These are phyloP conservation scores for Bubalus kerabau DNA, from an alignment of 2,113 vertebrate genomes.

Conservation along the genomic window DNA sequence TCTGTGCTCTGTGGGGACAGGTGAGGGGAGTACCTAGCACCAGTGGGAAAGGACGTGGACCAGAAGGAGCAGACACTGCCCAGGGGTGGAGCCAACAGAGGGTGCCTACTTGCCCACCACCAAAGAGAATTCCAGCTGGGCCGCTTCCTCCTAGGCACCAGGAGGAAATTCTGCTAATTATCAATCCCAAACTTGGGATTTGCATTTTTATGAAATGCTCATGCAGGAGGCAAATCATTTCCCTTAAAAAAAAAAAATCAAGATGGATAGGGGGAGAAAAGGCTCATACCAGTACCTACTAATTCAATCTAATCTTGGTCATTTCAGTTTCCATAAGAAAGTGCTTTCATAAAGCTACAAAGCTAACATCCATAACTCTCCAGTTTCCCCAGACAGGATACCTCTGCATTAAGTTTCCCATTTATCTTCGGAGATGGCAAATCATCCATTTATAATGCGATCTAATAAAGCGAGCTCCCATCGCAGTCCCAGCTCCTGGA, in stretches of 20 bases:
- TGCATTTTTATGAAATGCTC: conserved; percentile 82
- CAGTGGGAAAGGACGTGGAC: not conserved
- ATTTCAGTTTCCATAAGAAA: conserved; percentile 72
- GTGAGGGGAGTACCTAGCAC: not conserved
- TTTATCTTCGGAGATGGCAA: conserved; percentile 49
- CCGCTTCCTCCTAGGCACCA: conserved; percentile 58
- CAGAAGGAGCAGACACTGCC: not conserved
- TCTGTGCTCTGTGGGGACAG: not conserved
- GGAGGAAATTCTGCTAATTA: conserved; percentile 76
- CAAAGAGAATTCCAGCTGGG: conserved; percentile 34
- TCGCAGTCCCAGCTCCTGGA: not conserved
- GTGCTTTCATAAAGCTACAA: conserved; percentile 70
- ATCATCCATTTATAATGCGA: conserved; percentile 62
- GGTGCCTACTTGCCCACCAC: conserved; percentile 7
- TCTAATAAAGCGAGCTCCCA: conserved; percentile 16
- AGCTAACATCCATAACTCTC: conserved; percentile 67
- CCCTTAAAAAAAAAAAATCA: conserved; percentile 50
- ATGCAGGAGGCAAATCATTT: conserved; percentile 74
- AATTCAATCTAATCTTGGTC: conserved; percentile 79
- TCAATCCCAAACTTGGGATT: conserved; percentile 77
- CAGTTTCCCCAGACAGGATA: conserved; percentile 55
- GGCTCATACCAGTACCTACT: conserved; percentile 62
- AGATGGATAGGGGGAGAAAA: conserved; percentile 66
- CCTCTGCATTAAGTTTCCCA: conserved; percentile 41
- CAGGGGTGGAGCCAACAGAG: not conserved